A percentile compares a stretch with the other conserved stretches of the same genome.
These are phyloP conservation scores for Puma concolor DNA, from an alignment of 2,113 vertebrate genomes.

Conservation along the genomic window DNA sequence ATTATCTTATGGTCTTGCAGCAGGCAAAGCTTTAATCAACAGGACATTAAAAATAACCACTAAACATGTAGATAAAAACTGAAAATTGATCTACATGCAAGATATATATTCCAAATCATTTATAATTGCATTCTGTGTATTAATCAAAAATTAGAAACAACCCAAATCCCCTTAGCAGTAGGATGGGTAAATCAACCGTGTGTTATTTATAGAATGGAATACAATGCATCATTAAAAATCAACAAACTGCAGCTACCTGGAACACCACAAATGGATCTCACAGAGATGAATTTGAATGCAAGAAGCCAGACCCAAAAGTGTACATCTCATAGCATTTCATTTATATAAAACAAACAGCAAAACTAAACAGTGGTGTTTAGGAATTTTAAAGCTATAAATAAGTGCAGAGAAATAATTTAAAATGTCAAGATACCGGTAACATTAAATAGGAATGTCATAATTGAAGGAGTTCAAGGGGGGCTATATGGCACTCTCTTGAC, in stretches of 20 bases:
- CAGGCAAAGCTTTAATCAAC: neutral
- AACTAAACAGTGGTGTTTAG: neutral
- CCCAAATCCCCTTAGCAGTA: neutral
- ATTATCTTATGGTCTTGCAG: neutral
- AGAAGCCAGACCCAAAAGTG: neutral
- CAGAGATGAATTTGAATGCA: neutral
- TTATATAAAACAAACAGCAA: neutral
- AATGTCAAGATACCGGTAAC: neutral
- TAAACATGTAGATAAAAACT: neutral
- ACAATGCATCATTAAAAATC: neutral
- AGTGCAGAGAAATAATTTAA: neutral
- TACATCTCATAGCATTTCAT: neutral
- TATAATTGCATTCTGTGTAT: neutral
- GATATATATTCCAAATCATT: neutral
- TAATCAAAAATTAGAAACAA: neutral
- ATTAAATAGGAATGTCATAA: neutral
- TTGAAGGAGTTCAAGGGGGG: neutral
- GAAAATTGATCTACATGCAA: neutral
- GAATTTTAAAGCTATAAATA: neutral
- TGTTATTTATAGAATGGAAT: neutral
- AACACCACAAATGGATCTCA: neutral
- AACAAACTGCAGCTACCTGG: neutral
- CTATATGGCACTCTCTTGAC: neutral
- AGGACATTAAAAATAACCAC: neutral
- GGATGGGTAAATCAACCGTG: neutral